Evolutionary conservation across 2,888 invertebrate genomes (phyloP).

Genomic region (Agrenia bidenticulata): DNA sequence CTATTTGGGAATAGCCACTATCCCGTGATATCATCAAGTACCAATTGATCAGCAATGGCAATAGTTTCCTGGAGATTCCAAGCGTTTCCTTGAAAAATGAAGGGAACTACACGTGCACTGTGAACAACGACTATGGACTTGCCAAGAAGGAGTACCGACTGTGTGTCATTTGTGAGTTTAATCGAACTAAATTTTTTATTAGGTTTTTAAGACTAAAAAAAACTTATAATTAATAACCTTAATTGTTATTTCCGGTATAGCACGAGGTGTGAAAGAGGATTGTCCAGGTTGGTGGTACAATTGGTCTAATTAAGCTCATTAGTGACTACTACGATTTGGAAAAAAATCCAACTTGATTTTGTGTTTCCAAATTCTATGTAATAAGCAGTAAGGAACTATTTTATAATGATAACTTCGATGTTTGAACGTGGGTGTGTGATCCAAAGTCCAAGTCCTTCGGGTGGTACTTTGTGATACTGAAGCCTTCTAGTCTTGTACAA

Average conservation of each 20-base stretch:
- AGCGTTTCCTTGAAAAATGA: slow-evolving; percentile 25
- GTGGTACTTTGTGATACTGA: no score
- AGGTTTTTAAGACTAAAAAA: no score
- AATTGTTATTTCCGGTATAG: slow-evolving; percentile 12
- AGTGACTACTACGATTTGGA: no score
- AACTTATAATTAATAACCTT: no score
- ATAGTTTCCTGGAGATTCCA: slow-evolving; percentile 39
- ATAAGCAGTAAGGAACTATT: no score
- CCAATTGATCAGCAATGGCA: slow-evolving; percentile 40
- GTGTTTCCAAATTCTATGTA: no score
- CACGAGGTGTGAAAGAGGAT: slow-evolving; percentile 38
- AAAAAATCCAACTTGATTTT: no score
- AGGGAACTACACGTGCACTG: slow-evolving; percentile 35
- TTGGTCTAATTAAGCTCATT: slow-evolving; percentile 21
- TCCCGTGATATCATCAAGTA: slow-evolving; percentile 26
- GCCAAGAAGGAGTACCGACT: slow-evolving; percentile 34
- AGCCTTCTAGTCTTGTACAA: no score
- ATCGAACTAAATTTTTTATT: no score
- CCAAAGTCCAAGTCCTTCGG: no score
- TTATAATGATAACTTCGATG: no score
- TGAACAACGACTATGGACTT: slow-evolving; percentile 35
- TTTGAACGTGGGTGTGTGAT: no score
- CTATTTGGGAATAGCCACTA: slow-evolving; percentile 18
- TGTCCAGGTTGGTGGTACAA: slow-evolving; percentile 46
- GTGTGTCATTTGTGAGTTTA: slow-evolving; percentile 35